Conservation (phyloP, 2,113 vertebrate species). For the Antechinus stuartii region DNA sequence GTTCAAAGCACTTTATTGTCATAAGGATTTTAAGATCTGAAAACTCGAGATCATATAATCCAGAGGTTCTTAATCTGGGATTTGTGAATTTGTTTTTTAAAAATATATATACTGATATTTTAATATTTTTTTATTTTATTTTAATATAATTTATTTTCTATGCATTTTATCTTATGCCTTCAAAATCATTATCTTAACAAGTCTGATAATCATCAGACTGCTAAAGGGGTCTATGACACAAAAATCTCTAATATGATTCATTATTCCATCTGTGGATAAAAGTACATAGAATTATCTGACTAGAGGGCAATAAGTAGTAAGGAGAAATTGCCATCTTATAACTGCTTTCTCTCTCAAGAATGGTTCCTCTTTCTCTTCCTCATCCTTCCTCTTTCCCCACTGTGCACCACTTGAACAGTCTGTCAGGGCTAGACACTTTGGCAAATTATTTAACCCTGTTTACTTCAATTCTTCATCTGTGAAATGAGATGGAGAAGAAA, state of each 20-base stretch:
- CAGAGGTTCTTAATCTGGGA: not conserved
- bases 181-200: too few relatives aligned
- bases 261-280: not conserved
- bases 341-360: not conserved
- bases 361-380: not conserved
- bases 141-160: too few relatives aligned
- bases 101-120: too few relatives aligned
- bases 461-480: too few relatives aligned
- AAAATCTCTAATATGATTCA: not conserved
- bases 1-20: constrained; percentile 8
- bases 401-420: not conserved
- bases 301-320: not conserved
- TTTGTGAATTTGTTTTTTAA: not conserved
- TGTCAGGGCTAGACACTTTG: not conserved
- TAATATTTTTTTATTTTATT: too few relatives aligned
- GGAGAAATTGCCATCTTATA: not conserved
- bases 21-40: constrained; percentile 16
- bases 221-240: too few relatives aligned
- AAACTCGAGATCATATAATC: not conserved
- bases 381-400: not conserved
- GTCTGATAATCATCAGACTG: too few relatives aligned
- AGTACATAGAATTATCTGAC: not conserved
- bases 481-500: too few relatives aligned
- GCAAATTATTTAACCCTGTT: too few relatives aligned
- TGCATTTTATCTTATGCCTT: too few relatives aligned